Evolutionary conservation across 2,888 invertebrate species (phyloP), one percentile per base, ranked within the genome.

Genomic region (Coleophora flavipennella): DNA sequence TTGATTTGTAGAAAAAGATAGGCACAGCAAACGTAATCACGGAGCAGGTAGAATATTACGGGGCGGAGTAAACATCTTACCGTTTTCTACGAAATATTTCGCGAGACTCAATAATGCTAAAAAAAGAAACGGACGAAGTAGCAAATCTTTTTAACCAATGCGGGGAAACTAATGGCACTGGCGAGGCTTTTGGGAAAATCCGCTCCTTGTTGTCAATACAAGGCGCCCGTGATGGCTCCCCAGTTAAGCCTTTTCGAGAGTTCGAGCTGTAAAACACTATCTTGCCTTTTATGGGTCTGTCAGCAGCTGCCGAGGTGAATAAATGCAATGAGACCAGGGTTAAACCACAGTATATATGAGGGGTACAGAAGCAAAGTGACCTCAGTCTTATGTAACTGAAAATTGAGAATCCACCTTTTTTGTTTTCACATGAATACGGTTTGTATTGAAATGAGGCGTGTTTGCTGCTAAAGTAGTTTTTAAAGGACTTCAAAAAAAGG

Each of bases 141-240:
- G 77, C 75, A 81, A 84, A 81, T 83, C 83, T 83, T 81, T 83
- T 83, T 83, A 83, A 83, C 79, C 77, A 72, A 78, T 67, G 79
- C 77, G 80, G 72, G n/a, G 75, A 78, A 84, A 83, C 83, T 84
- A 84, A 84, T 84, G 83, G 83, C 79, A 66, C 66, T 81, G 80
- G 83, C 83, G 83, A 74, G 74, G 80, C 79, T 83, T 80, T 80
- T 70, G 71, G 62, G 62, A 62, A 80, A 83, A 84, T 83, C 83
- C 80, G 79, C 76, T 81, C 77, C 79, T 79, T 79, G 80, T 84
- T 84, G 83, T 84, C 83, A 83, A 83, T 83, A 84, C 81, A 70
- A 68, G 70, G 78, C 74, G 68, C 71, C 79, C 65, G 70, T 79
- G 81, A 83, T 77, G 81, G 72, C 72, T 77, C 72, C 71, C 76